Evolutionary conservation across 2,888 invertebrate species (phyloP), one percentile per base, ranked within the genome.

Genomic region (Raillietiella orientalis): DNA sequence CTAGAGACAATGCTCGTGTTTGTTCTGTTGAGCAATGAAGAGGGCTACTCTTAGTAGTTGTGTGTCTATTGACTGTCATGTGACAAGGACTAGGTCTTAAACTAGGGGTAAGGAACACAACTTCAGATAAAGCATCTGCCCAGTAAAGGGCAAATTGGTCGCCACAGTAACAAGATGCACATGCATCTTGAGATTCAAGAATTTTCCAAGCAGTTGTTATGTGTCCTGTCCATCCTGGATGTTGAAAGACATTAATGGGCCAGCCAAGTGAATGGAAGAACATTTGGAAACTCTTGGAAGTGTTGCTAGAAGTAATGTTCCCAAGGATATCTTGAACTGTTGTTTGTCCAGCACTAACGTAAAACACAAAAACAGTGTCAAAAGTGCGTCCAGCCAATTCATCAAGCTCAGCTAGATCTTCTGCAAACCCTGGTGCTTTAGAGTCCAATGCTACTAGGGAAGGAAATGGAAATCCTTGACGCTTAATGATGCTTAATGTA

Each of bases 161-260:
- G 0, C 82, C 84, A 45, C 77, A 75, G 41, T 71, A 84, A 19
- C 8, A 8, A n/a, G 19, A 19, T n/a, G 19, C n/a, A n/a, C n/a
- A n/a, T n/a, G n/a, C n/a, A n/a, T n/a, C 19, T n/a, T 17, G 19
- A 17, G 6, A 17, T 23, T 27, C 29, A 14, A 24, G 29, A n/a
- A 44, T 53, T 39, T 61, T 64, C 69, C 77, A 79, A 38, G 79
- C 77, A n/a, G 67, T 70, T 27, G 61, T 57, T 27, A 67, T 56
- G 44, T 75, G 72, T 0, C 90, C 90, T 14, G 82, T 71, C 90
- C 90, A 93, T 16, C 82, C 84, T 21, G 75, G 69, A 52, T 87
- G 87, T 12, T 62, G 62, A 21, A 59, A 55, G 14, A 84, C 66
- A 32, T 62, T 62, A 8, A 87, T 77, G 1, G 79, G 66, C 60